These are phyloP conservation scores for Tachypleus tridentatus DNA, from an alignment of 1,140 invertebrate genomes.

Conservation along the genomic window DNA sequence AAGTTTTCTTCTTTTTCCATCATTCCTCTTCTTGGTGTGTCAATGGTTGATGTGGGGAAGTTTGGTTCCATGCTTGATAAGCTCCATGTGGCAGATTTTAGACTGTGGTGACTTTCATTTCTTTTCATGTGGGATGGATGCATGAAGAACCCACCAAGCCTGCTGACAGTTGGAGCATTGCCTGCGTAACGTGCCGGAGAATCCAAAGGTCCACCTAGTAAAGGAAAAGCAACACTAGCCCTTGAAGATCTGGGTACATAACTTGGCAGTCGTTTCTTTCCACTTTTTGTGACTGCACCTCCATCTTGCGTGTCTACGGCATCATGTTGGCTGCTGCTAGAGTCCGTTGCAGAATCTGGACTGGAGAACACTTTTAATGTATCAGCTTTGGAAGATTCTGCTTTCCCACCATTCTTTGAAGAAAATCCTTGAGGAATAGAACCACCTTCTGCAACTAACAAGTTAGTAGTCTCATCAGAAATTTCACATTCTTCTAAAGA, in stretches of 20 bases:
- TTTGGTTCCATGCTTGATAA: conserved; percentile 27
- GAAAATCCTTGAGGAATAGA: conserved; percentile 23
- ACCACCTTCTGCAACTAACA: conserved; percentile 51
- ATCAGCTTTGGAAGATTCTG: neutral
- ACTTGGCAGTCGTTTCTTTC: conserved; percentile 38
- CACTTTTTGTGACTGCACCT: neutral
- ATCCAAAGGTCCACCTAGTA: conserved; percentile 30
- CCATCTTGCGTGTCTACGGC: conserved; percentile 16
- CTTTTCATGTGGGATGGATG: conserved; percentile 42
- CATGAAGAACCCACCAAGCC: conserved; percentile 31
- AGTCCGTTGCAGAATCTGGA: conserved; percentile 18
- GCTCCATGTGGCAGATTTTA: conserved; percentile 41
- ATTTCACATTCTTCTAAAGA: conserved; percentile 48
- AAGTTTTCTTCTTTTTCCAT: conserved; percentile 25
- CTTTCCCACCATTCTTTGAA: conserved; percentile 1
- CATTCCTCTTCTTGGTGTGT: conserved; percentile 22
- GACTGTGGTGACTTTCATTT: conserved; percentile 50
- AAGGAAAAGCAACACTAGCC: conserved; percentile 60
- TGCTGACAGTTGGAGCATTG: conserved; percentile 31
- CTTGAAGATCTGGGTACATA: conserved; percentile 53
- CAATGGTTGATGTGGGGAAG: conserved; percentile 21
- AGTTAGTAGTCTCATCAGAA: conserved; percentile 70
- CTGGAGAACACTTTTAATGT: conserved; percentile 17
- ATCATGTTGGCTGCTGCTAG: conserved; percentile 23
- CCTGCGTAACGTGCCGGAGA: conserved; percentile 20